phyloP scores from a whole-genome alignment of 2,888 invertebrate species.

The Drosophila siamana region DNA sequence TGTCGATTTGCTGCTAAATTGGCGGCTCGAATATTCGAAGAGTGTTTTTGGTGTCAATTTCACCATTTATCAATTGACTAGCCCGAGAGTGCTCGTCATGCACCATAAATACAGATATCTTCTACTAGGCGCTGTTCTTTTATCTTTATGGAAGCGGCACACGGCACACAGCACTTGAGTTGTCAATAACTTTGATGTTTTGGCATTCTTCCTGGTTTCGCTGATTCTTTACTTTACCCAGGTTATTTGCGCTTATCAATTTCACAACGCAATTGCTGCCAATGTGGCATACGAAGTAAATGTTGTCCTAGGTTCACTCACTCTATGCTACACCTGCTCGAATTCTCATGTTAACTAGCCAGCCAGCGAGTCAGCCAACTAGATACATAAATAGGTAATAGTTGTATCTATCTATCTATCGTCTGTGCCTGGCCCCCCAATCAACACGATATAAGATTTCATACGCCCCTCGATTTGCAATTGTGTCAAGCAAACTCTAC shows the following conservation, averaged over 20 bases:
- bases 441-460: constrained; percentile 10
- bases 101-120: neutral
- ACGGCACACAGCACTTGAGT: constrained; percentile 54
- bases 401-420: constrained; percentile 1
- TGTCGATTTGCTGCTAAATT: neutral
- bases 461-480: neutral
- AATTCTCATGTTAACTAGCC: constrained; percentile 2
- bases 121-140: neutral
- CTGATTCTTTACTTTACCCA: neutral
- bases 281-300: constrained; percentile 28
- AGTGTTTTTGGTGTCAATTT: constrained; percentile 14
- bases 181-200: constrained; percentile 11
- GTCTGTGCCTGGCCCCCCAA: neutral
- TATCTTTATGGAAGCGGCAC: constrained; percentile 32
- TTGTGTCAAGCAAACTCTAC: constrained; percentile 22
- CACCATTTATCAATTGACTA: constrained; percentile 26
- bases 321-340: constrained; percentile 20
- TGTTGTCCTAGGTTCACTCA: constrained; percentile 60
- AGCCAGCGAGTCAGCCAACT: too few species aligned
- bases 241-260: constrained; percentile 56
- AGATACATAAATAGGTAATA: too few species aligned
- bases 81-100: constrained; percentile 10
- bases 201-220: constrained; percentile 24
- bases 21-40: constrained; percentile 43
- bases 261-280: constrained; percentile 50